Evolutionary conservation across 2,797 vertebrate species (phyloP).

Genomic region (Melanitta fusca): DNA sequence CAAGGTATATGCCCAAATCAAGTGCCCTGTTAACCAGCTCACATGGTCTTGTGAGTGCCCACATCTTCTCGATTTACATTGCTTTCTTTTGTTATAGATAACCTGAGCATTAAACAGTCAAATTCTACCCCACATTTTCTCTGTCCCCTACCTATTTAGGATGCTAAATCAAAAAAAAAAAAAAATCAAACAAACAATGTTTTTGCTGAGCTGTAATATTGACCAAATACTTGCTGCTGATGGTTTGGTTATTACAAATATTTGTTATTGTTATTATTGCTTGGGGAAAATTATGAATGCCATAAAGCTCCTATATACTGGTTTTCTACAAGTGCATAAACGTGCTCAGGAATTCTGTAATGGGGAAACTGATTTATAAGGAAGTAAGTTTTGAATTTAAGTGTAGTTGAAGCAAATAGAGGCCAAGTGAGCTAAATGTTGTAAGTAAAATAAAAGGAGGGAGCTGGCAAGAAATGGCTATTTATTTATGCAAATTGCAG

Average conservation of each 20-base stretch:
- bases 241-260: background rate
- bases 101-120: background rate
- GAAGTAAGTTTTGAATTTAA: background rate
- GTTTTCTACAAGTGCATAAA: background rate
- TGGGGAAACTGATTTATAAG: background rate
- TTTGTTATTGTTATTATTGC: background rate
- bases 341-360: background rate
- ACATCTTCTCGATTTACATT: background rate
- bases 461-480: background rate
- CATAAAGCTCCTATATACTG: background rate
- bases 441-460: background rate
- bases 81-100: background rate
- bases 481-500: slow-evolving; percentile 16
- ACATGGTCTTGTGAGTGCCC: background rate
- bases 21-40: background rate
- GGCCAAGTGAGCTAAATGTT: background rate
- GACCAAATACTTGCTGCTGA: background rate
- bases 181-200: background rate
- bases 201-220: background rate
- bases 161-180: background rate
- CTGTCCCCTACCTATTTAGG: background rate
- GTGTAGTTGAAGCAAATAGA: background rate
- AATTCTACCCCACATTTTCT: background rate
- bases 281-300: background rate
- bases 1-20: background rate